Conservation (phyloP, 64 coral and sea anemone species). For the Dendrophyllia cribrosa region DNA sequence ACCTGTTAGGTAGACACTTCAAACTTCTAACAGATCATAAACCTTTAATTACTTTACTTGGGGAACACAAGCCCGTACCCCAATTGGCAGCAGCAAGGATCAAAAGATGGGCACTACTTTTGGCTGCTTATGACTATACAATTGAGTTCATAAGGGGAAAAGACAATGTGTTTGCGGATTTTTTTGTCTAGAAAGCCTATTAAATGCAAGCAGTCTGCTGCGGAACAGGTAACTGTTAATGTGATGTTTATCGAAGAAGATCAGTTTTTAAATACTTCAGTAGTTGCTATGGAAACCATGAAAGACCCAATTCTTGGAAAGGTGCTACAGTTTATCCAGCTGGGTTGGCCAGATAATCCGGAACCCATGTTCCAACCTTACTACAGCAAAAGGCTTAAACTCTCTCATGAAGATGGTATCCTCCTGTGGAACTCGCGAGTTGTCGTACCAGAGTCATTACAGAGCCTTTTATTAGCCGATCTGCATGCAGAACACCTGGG, state of each 20-base stretch:
- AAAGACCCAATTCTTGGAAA: not conserved
- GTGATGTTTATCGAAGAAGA: constrained; percentile 30
- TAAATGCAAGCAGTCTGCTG: not conserved
- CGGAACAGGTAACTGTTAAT: not conserved
- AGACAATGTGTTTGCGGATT: too few relatives aligned
- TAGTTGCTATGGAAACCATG: constrained; percentile 56
- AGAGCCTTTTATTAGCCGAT: not conserved
- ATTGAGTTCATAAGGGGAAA: too few relatives aligned
- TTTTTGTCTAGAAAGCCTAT: constrained; percentile 11
- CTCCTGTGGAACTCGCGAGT: constrained; percentile 6
- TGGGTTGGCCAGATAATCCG: constrained; percentile 44
- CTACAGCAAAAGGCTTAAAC: constrained; percentile 36
- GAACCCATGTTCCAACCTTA: constrained; percentile 19
- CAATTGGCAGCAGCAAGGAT: not conserved
- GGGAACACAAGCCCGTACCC: constrained; percentile 28
- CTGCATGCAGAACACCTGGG: constrained; percentile 42
- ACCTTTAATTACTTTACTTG: constrained; percentile 10
- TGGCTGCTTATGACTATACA: too few relatives aligned
- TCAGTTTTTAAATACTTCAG: not conserved
- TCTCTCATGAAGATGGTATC: constrained; percentile 11
- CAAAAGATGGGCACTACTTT: too few relatives aligned
- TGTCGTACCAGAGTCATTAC: not conserved
- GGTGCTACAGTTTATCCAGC: not conserved
- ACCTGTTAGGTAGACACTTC: not conserved
- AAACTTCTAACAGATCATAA: constrained; percentile 2